Conservation (phyloP, 2,113 vertebrate genomes). For the Symphodus melops region DNA sequence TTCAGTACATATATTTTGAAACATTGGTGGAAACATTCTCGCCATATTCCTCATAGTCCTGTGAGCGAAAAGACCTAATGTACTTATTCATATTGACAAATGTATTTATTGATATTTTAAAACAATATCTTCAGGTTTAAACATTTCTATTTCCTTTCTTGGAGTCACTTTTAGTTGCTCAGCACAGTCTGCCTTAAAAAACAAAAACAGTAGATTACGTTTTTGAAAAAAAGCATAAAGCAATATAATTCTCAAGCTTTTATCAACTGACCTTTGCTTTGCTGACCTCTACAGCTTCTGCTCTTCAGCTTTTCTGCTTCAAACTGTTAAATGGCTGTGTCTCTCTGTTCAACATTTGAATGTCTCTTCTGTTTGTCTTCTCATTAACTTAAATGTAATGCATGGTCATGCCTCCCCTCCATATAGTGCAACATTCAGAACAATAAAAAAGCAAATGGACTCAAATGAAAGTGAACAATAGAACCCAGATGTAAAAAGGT, state of each 20-base stretch:
- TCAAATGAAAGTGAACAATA: conserved; percentile 55
- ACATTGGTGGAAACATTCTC: too few relatives aligned
- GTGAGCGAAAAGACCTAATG: too few relatives aligned
- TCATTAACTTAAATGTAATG: conserved; percentile 62
- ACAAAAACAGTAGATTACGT: too few relatives aligned
- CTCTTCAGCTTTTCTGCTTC: conserved; percentile 1
- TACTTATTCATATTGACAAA: too few relatives aligned
- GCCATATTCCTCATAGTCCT: too few relatives aligned
- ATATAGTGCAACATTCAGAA: conserved; percentile 46
- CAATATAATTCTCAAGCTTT: neutral
- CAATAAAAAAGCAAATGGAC: conserved; percentile 53
- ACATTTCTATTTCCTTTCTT: too few relatives aligned
- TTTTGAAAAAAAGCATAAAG: neutral
- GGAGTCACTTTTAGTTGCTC: too few relatives aligned
- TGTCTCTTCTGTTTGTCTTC: conserved; percentile 37
- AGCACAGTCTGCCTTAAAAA: too few relatives aligned
- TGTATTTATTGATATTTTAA: too few relatives aligned
- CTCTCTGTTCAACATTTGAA: conserved; percentile 43
- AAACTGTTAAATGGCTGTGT: conserved; percentile 32
- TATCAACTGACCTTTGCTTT: neutral
- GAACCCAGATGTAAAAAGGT: conserved; percentile 53
- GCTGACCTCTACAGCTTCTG: neutral
- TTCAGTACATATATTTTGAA: too few relatives aligned
- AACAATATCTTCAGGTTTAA: too few relatives aligned
- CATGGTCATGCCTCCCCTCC: conserved; percentile 22